phyloP scores from a whole-genome alignment of 1,140 invertebrate species.

The Scaptomyza pallida region DNA sequence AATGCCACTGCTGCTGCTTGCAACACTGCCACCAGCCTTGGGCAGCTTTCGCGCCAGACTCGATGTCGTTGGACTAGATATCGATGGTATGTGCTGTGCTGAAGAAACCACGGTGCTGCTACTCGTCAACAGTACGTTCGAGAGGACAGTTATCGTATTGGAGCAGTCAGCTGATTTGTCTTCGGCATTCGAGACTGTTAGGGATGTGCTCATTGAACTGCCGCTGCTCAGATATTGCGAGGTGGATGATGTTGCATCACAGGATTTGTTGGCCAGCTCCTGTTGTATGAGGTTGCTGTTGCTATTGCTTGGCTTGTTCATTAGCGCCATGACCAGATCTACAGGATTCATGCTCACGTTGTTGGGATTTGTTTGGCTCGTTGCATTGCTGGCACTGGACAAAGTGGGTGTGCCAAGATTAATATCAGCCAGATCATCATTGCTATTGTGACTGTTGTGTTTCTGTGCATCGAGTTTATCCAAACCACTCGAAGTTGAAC shows the following conservation, averaged over 20 bases:
- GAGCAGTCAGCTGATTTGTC: constrained; percentile 52
- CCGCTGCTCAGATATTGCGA: constrained; percentile 65
- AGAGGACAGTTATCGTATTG: constrained; percentile 73
- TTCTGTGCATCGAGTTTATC: constrained; percentile 51
- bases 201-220: constrained; percentile 27
- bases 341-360: constrained; percentile 69
- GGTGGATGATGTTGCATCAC: constrained; percentile 47
- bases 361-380: constrained; percentile 52
- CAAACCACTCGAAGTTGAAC: not conserved
- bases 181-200: constrained; percentile 17
- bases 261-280: constrained; percentile 63
- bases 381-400: constrained; percentile 35
- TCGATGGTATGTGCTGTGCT: constrained; percentile 76
- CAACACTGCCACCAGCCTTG: constrained; percentile 77
- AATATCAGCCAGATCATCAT: constrained; percentile 26
- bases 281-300: constrained; percentile 38
- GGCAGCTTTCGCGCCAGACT: constrained; percentile 63
- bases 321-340: constrained; percentile 79
- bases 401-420: constrained; percentile 32
- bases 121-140: constrained; percentile 71
- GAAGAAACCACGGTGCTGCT: constrained; percentile 55
- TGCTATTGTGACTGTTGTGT: constrained; percentile 22
- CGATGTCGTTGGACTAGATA: constrained; percentile 75
- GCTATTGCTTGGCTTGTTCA: constrained; percentile 76
- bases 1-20: constrained; percentile 73